phyloP scores from a whole-genome alignment of 1,140 invertebrate species.

The Diachasma alloeum region DNA sequence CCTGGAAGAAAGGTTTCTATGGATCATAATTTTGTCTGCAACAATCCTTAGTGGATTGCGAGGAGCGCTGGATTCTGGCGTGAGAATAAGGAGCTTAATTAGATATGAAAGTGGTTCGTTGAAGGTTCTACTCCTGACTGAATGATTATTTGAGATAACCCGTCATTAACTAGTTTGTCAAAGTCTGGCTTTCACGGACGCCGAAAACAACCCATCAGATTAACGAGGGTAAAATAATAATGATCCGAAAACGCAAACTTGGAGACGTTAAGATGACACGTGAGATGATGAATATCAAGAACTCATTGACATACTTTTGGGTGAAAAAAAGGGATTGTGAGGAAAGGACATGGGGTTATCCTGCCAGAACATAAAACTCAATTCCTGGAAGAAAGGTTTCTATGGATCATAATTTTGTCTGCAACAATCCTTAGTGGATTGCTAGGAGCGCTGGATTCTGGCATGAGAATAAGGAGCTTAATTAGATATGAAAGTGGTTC shows the following conservation, averaged over 20 bases:
- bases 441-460: no score
- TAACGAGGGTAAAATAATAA: neutral
- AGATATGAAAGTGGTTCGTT: neutral
- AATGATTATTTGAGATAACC: slow-evolving; percentile 66
- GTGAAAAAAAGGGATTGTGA: no score
- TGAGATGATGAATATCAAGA: neutral
- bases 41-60: no score
- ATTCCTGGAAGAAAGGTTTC: no score
- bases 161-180: slow-evolving; percentile 99
- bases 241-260: neutral
- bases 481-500: neutral
- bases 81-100: neutral
- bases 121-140: neutral
- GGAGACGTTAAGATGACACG: neutral
- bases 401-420: no score
- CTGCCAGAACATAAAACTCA: no score
- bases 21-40: no score
- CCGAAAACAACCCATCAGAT: slow-evolving; percentile 52
- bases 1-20: no score
- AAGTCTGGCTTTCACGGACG: slow-evolving; percentile 92
- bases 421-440: no score
- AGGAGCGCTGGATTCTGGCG: neutral
- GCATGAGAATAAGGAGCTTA: neutral
- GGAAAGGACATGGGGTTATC: no score
- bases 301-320: neutral